Evolutionary conservation across 2,888 invertebrate genomes (phyloP), one percentile per base, ranked within the genome.

Genomic region (Drosophila basisetae): DNA sequence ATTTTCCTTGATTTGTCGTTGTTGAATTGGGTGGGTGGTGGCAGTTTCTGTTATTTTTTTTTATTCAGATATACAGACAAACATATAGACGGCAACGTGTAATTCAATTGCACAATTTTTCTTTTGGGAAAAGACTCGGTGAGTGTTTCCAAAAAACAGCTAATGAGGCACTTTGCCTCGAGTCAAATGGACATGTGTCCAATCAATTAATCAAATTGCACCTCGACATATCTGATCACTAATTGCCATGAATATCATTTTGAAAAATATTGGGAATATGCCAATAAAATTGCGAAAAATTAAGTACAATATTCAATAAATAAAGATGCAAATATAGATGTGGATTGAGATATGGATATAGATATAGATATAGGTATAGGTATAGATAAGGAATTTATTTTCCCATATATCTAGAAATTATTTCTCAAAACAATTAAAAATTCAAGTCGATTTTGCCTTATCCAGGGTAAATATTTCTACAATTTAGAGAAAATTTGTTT

Each of bases 151-250:
- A 53, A 47, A 43, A 65, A 68, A 69, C 68, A 68, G 67, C 68
- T 73, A 81, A 78, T 78, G 77, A 33, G 62, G 39, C 78, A 81
- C 77, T 76, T 68, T 68, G 81, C 65, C 35, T 43, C 52, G 31
- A 22, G 59, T 60, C 59, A 49, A 31, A 61, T 33, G 30, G 59
- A 79, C 82, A 79, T 73, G 73, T 81, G 82, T 77, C 64, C 61
- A 9, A 50, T 13, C 49, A 69, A 81, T 79, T 79, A 77, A 81
- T 77, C 79, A 79, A 54, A 58, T 72, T 54, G 70, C 52, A 49
- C 5, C 18, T 28, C 2, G 28, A n/a, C 49, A 65, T 49, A 28
- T 49, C 60, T 49, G 16, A 47, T 54, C 28, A 30, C 53, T 59
- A 73, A 73, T 74, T 74, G 67, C 39, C 61, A 41, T 73, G 28